phyloP scores from a whole-genome alignment of 2,797 vertebrate genomes.

The Champsocephalus esox region DNA sequence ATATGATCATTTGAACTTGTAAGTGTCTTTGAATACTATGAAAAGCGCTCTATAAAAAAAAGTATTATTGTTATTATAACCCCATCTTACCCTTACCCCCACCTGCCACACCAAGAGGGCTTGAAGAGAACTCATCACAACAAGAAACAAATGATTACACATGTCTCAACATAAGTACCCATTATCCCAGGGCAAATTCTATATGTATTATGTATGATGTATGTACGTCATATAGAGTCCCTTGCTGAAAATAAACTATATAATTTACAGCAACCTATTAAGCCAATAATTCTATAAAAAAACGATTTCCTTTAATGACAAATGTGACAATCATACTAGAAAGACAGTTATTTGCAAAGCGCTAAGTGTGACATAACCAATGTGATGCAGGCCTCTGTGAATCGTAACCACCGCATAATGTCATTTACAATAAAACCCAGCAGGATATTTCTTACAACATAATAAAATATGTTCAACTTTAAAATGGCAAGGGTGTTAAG shows the following conservation, averaged over 20 bases:
- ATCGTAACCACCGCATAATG: background rate
- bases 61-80: no score
- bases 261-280: background rate
- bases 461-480: background rate
- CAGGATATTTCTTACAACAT: background rate
- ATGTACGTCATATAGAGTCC: no score
- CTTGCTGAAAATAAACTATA: background rate
- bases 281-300: background rate
- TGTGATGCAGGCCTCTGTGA: background rate
- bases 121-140: background rate
- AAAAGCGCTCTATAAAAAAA: no score
- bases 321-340: background rate
- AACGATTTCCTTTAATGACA: background rate
- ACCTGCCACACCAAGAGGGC: background rate
- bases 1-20: no score
- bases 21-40: no score
- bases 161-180: background rate
- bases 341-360: background rate
- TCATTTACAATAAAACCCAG: background rate
- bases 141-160: background rate
- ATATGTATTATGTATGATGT: background rate
- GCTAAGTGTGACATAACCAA: background rate
- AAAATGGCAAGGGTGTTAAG: background rate
- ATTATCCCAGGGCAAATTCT: background rate
- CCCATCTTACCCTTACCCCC: background rate